Evolutionary conservation across 1,140 invertebrate genomes (phyloP), one percentile per base, ranked within the genome.

Genomic region (Trichonephila clavipes): DNA sequence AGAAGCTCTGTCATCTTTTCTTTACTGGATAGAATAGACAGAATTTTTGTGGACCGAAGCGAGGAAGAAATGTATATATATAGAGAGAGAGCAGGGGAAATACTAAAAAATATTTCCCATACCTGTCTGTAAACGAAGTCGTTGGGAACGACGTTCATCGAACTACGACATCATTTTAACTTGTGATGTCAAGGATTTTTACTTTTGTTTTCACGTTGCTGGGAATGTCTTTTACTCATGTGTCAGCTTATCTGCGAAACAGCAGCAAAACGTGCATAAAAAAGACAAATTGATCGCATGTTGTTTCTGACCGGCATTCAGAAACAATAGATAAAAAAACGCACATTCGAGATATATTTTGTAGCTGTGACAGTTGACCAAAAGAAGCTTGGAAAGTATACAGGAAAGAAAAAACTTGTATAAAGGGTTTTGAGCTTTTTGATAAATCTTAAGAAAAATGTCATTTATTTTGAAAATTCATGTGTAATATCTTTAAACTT

Each of bases 131-230:
- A 83, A 83, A 58, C 40, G 82, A 83, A 83, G 82, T 83, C 51
- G 51, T 7, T 21, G 82, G 10, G 58, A 58, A 83, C n/a, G 82
- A 58, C 82, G 21, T 83, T 59, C 82, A 83, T 83, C 82, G 82
- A 83, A 83, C 82, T 66, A 66, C 59, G 86, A 88, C 86, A 66
- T 88, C 86, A 64, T 88, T 88, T 88, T 88, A 88, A 88, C 59
- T 88, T 40, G 28, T 64, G 62, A 88, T 88, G 86, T 88, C 86
- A 64, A 88, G 24, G 61, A 24, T 64, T 88, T 88, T 88, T 88
- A 40, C 34, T 64, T 88, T 88, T 88, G 34, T 62, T 88, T 62
- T 59, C 51, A 21, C n/a, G 24, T 69, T 69, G 66, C 34, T 16
- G 34, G 59, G 61, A 88, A 88, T 88, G 86, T 64, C 86, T 64